Percentiles rank a stretch among this genome's conserved stretches.
These are phyloP conservation scores for Thamnophis sirtalis DNA, from an alignment of 2,113 vertebrate species.

Conservation along the genomic window DNA sequence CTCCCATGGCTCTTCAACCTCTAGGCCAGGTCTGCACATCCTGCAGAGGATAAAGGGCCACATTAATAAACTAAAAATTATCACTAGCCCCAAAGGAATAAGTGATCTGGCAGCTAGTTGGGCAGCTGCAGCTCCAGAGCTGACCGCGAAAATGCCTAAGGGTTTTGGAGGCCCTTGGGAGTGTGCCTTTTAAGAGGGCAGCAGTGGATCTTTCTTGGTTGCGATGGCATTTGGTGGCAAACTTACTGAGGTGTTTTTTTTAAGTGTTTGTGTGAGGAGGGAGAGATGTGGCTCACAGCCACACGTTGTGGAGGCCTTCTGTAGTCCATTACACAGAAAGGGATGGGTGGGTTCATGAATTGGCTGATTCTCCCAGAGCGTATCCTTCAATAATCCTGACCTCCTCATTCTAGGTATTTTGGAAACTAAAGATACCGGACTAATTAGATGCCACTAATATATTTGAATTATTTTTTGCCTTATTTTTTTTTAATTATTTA, in stretches of 20 bases:
- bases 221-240: not conserved
- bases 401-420: not conserved
- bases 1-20: not conserved
- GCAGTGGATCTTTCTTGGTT: not conserved
- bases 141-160: not conserved
- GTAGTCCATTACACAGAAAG: too few species aligned
- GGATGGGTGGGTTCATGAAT: too few species aligned
- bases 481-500: not conserved
- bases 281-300: too few species aligned
- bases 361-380: too few species aligned
- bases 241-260: not conserved
- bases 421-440: not conserved
- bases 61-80: not conserved
- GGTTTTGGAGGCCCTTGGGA: not conserved
- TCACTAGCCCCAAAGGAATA: not conserved
- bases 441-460: not conserved
- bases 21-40: not conserved
- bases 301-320: too few species aligned
- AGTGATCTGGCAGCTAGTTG: not conserved
- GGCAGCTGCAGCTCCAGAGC: not conserved
- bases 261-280: too few species aligned
- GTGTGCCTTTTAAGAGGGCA: not conserved
- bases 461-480: not conserved
- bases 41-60: not conserved
- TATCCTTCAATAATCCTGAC: not conserved